Evolutionary conservation across 2,888 invertebrate species (phyloP).

Genomic region (Abscondita cerata): DNA sequence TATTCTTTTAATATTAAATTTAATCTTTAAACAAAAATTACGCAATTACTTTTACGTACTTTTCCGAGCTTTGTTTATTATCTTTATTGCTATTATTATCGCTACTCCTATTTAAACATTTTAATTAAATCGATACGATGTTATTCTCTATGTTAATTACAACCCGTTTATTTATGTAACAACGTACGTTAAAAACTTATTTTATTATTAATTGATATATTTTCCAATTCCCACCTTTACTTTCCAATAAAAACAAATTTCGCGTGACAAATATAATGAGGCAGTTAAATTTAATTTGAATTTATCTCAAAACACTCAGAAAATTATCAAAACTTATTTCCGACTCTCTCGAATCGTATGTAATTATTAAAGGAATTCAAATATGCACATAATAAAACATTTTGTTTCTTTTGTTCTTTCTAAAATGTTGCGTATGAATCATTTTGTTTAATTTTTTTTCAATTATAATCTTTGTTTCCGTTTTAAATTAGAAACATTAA

Average conservation of each 20-base stretch:
- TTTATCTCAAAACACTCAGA: conserved; percentile 31
- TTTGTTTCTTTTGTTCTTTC: conserved; percentile 33
- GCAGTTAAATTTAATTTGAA: conserved; percentile 33
- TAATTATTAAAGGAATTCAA: conserved; percentile 37
- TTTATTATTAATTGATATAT: too few relatives aligned
- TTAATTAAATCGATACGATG: too few relatives aligned
- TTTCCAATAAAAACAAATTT: conserved; percentile 24
- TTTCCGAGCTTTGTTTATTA: too few relatives aligned
- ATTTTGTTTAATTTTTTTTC: conserved; percentile 22
- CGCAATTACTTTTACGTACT: too few relatives aligned
- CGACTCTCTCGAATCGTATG: conserved; percentile 32
- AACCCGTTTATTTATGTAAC: too few relatives aligned
- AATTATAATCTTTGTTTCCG: background rate
- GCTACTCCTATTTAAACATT: too few relatives aligned
- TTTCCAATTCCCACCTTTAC: conserved; percentile 12
- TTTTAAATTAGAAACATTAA: background rate
- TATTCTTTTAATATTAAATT: conserved; percentile 34
- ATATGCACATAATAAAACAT: conserved; percentile 38
- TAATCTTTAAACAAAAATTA: conserved; percentile 13
- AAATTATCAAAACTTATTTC: conserved; percentile 34
- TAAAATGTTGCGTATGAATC: conserved; percentile 19
- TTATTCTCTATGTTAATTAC: too few relatives aligned
- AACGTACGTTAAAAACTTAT: too few relatives aligned
- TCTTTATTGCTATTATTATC: too few relatives aligned
- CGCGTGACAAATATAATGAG: conserved; percentile 23